phyloP scores from a whole-genome alignment of 2,113 vertebrate genomes.

The Labrus mixtus region DNA sequence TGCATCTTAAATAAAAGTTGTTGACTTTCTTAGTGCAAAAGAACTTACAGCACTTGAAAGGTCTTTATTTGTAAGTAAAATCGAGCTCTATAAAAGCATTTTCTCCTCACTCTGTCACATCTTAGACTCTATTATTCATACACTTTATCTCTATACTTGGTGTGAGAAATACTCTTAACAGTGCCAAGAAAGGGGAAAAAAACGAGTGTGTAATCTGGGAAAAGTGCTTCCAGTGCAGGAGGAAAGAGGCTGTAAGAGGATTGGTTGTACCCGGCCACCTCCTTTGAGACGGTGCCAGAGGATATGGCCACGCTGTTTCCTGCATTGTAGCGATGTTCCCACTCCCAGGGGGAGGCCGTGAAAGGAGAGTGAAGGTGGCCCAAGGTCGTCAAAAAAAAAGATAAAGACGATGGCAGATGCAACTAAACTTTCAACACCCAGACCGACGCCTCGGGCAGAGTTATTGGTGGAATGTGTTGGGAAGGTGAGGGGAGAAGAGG shows the following conservation, averaged over 20 bases:
- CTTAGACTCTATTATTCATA: not conserved
- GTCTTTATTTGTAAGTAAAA: constrained; percentile 7
- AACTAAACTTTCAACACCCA: constrained; percentile 59
- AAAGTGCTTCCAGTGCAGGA: constrained; percentile 10
- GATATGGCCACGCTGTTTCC: constrained; percentile 25
- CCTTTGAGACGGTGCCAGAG: constrained; percentile 42
- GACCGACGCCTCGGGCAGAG: constrained; percentile 50
- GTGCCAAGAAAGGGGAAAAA: not conserved
- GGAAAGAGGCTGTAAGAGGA: constrained; percentile 12
- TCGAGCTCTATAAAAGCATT: not conserved
- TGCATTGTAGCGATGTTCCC: constrained; percentile 29
- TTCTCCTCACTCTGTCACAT: not conserved
- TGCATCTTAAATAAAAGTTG: constrained; percentile 24
- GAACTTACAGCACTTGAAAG: not conserved
- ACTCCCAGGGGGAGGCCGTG: constrained; percentile 29
- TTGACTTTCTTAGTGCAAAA: constrained; percentile 24
- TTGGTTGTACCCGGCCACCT: constrained; percentile 5
- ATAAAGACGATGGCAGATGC: constrained; percentile 53
- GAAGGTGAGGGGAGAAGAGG: constrained; percentile 52
- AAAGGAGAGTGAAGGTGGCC: constrained; percentile 48
- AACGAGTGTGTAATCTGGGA: constrained; percentile 15
- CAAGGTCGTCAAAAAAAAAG: constrained; percentile 64
- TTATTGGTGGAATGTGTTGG: constrained; percentile 42
- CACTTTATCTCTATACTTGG: not conserved
- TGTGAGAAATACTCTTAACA: not conserved